Evolutionary conservation across 2,888 invertebrate genomes (phyloP), one percentile per base, ranked within the genome.

Genomic region (Diaperis boleti): DNA sequence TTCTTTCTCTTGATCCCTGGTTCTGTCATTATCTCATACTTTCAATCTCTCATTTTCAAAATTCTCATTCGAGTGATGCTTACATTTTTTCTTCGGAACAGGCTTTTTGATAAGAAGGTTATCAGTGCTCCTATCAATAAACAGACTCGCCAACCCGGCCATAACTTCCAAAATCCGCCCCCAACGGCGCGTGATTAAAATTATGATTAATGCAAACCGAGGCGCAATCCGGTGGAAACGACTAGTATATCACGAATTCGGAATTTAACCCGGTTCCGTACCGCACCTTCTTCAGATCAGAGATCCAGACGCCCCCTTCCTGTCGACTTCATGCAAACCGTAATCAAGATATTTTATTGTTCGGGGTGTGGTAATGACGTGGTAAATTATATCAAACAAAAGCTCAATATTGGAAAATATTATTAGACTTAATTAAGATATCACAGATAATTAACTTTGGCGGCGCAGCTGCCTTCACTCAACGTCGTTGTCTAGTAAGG

Each of bases 391-490:
- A 64, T 47, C 54, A 55, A 55, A 64, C 64, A 64, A 64, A 59
- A 64, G 64, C 55, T 13, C 26, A 22, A 55, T 64, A 64, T 64
- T 44, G 49, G 64, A 54, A 64, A 64, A 55, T 64, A 64, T 63
- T 63, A 63, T 64, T 64, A 64, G 59, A 59, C 45, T 64, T 64
- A 64, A 64, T 64, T 64, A 64, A 64, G 64, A 64, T 59, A 64
- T 64, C 64, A 59, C 55, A 59, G 59, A 59, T 59, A 64, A 64
- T 64, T 64, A 64, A 59, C 39, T 59, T 64, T 50, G 29, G 33
- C 17, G 44, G 55, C 35, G 45, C 64, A 64, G 64, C 59, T 59
- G 64, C 42, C 54, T 56, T 33, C 26, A 45, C 35, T 42, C 41
- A 33, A 31, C 44, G 18, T 37, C 45, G 49, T 62, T 56, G 55